A percentile compares a stretch with the other conserved stretches of the same genome.
These are phyloP conservation scores for Scylla paramamosain DNA, from an alignment of 1,140 invertebrate genomes.

Conservation along the genomic window DNA sequence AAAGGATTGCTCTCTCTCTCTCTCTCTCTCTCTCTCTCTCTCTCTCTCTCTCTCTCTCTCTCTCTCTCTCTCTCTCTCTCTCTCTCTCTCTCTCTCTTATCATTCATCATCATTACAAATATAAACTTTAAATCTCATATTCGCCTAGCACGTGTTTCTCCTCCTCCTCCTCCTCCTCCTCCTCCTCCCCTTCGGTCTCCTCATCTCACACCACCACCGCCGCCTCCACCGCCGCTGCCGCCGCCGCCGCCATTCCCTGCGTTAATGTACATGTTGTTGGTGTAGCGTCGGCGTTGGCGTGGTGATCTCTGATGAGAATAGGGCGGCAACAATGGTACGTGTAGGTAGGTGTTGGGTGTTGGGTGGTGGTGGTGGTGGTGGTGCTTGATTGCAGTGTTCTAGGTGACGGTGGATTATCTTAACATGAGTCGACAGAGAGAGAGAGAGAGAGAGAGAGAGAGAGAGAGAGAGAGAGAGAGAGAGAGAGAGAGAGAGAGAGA, in stretches of 20 bases:
- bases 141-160: neutral
- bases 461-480: too few species aligned
- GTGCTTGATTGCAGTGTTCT: neutral
- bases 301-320: slow-evolving; percentile 4
- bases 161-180: neutral
- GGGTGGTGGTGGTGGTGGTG: slow-evolving; percentile 8
- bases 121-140: neutral
- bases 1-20: neutral
- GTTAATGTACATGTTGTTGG: slow-evolving; percentile 7
- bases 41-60: neutral
- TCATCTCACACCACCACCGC: neutral
- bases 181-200: neutral
- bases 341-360: neutral
- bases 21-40: neutral
- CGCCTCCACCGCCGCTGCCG: neutral
- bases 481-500: neutral
- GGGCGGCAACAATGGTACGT: neutral
- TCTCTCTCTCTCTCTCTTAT: neutral
- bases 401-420: neutral
- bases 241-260: neutral
- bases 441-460: neutral
- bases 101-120: slow-evolving; percentile 1
- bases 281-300: neutral
- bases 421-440: neutral
- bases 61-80: neutral